Conservation (phyloP, 1,140 invertebrate species). For the Halesus radiatus region DNA sequence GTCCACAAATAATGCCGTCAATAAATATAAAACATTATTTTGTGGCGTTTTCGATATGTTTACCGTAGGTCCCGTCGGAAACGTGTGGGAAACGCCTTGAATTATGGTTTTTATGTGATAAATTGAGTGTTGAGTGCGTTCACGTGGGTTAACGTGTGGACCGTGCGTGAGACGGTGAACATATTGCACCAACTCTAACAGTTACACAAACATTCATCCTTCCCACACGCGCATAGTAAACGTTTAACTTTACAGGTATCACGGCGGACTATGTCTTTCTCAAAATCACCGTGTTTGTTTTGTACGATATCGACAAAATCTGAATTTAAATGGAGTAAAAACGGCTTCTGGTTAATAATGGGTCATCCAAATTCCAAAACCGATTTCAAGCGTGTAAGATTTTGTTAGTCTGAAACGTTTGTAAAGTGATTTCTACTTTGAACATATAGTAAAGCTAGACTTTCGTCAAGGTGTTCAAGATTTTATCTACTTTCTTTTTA, state of each 20-base stretch:
- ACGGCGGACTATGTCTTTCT: too few species aligned
- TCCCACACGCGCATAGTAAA: background rate
- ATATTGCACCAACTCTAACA: background rate
- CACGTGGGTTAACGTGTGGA: background rate
- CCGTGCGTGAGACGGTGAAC: conserved; percentile 7
- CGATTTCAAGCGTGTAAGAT: too few species aligned
- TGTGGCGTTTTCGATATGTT: background rate
- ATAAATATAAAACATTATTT: background rate
- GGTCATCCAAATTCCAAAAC: too few species aligned
- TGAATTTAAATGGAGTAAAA: too few species aligned
- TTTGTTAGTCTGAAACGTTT: too few species aligned
- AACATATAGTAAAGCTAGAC: too few species aligned
- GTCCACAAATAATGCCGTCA: background rate
- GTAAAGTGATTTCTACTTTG: too few species aligned
- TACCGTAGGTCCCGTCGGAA: background rate
- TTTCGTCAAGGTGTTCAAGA: too few species aligned
- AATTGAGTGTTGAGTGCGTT: conserved; percentile 21
- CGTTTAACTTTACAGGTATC: background rate
- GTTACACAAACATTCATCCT: conserved; percentile 16
- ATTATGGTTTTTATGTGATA: background rate
- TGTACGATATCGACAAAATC: too few species aligned
- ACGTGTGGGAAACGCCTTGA: conserved; percentile 19
- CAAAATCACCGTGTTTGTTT: too few species aligned
- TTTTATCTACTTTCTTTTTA: too few species aligned
- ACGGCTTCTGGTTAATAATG: too few species aligned